Conservation (phyloP, 2,113 vertebrate genomes). For the Bambusicola thoracicus region DNA sequence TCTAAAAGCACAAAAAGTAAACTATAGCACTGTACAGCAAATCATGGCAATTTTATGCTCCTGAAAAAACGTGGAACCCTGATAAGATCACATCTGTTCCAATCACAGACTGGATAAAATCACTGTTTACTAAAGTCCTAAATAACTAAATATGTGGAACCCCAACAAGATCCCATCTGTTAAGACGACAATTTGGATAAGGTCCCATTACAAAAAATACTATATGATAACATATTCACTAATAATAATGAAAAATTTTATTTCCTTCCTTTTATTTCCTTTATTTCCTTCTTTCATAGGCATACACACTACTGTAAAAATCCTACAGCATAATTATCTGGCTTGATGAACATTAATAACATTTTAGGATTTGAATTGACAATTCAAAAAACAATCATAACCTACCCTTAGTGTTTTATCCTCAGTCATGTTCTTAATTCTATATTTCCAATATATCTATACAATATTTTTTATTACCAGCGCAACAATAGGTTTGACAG, state of each 20-base stretch:
- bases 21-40: constrained; percentile 86
- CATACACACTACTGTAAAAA: constrained; percentile 17
- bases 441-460: neutral
- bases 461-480: neutral
- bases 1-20: constrained; percentile 84
- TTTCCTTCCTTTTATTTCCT: no score
- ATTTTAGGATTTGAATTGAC: neutral
- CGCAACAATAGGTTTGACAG: neutral
- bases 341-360: constrained; percentile 33
- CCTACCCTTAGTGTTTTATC: neutral
- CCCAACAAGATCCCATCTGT: constrained; percentile 88
- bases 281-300: constrained; percentile 18
- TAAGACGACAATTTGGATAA: constrained; percentile 80
- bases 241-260: constrained; percentile 40
- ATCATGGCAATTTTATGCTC: constrained; percentile 87
- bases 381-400: constrained; percentile 1
- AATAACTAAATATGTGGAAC: constrained; percentile 89
- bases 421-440: neutral
- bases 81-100: constrained; percentile 90
- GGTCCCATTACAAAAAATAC: constrained; percentile 80
- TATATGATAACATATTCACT: constrained; percentile 73
- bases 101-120: constrained; percentile 89
- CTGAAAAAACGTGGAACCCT: constrained; percentile 87
- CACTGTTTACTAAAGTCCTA: constrained; percentile 89
- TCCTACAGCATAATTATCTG: neutral